Evolutionary conservation across 2,113 vertebrate genomes (phyloP).

Genomic region (Calonectris borealis): DNA sequence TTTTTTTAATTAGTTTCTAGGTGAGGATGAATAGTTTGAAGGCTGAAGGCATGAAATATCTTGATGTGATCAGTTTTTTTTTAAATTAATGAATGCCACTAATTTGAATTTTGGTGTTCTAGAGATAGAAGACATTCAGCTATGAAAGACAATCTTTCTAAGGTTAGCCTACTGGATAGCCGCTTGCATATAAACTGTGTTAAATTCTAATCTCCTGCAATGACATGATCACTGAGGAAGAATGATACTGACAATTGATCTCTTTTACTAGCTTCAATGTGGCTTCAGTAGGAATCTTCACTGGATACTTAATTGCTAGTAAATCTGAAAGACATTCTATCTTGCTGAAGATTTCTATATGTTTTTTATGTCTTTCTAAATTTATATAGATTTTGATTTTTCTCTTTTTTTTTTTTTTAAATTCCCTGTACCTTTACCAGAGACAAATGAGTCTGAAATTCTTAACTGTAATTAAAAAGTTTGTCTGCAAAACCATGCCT

Average conservation of each 20-base stretch:
- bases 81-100: neutral
- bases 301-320: neutral
- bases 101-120: neutral
- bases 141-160: neutral
- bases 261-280: neutral
- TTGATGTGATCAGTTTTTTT: neutral
- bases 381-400: neutral
- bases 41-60: neutral
- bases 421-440: neutral
- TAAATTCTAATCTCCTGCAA: neutral
- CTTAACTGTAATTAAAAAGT: neutral
- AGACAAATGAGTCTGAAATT: neutral
- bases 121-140: neutral
- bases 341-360: neutral
- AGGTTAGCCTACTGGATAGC: neutral
- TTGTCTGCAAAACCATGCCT: neutral
- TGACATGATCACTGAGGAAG: neutral
- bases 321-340: neutral
- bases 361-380: neutral
- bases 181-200: neutral
- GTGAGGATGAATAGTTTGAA: neutral
- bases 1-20: neutral
- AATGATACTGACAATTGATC: neutral
- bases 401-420: neutral
- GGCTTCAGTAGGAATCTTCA: neutral